A percentile compares a stretch with the other conserved stretches of the same genome.
phyloP scores from a whole-genome alignment of 2,797 vertebrate genomes.

The Echeneis naucrates region DNA sequence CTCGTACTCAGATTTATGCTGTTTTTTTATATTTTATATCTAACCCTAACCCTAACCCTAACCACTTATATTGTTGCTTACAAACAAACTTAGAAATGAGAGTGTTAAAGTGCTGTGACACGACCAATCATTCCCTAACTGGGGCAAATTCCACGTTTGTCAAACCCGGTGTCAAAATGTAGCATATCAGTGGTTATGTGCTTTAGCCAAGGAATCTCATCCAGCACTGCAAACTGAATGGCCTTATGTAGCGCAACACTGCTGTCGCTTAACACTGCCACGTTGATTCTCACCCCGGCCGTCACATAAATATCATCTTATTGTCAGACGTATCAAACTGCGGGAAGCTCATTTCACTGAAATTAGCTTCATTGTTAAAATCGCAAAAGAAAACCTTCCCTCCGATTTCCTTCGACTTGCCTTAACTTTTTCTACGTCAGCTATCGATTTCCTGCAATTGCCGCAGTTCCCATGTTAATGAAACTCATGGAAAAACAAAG shows the following conservation, averaged over 20 bases:
- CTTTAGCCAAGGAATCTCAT: neutral
- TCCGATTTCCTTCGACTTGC: constrained; percentile 34
- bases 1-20: too few species aligned
- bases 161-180: neutral
- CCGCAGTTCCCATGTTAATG: neutral
- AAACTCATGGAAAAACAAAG: neutral
- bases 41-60: too few species aligned
- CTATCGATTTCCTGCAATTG: constrained; percentile 18
- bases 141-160: neutral
- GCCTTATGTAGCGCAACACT: constrained; percentile 36
- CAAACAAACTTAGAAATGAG: neutral
- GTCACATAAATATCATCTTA: neutral
- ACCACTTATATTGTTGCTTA: neutral
- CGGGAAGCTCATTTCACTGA: neutral
- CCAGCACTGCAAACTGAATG: constrained; percentile 6
- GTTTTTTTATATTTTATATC: too few species aligned
- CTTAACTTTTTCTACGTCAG: constrained; percentile 22
- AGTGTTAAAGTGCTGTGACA: neutral
- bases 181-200: constrained; percentile 8
- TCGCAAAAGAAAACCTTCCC: neutral
- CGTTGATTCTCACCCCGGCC: neutral
- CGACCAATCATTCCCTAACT: neutral
- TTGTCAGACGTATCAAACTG: neutral
- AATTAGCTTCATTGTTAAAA: neutral
- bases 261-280: constrained; percentile 37